Evolutionary conservation across 53 echinoderm and acorn worm genomes (phyloP).

Genomic region (Temnopleurus reevesii): DNA sequence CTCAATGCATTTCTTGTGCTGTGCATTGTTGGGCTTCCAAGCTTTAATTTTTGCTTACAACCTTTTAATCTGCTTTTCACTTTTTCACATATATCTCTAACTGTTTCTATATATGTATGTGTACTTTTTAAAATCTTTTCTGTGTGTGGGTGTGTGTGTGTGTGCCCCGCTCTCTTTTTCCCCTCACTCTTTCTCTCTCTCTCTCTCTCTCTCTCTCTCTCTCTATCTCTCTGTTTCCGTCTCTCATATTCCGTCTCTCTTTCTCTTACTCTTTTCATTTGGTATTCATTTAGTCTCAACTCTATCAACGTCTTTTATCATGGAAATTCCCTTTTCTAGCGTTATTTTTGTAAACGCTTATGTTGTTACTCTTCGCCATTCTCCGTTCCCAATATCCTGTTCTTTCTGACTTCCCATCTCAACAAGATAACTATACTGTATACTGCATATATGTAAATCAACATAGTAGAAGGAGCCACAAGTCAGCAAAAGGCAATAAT

Average conservation of each 20-base stretch:
- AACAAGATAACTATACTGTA: neutral
- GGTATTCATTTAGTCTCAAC: no score
- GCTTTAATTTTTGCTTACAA: neutral
- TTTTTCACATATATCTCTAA: no score
- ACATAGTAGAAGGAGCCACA: no score
- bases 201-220: neutral
- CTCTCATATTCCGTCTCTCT: neutral
- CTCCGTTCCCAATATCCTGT: neutral
- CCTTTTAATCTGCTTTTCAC: no score
- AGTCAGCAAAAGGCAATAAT: no score
- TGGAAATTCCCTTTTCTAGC: neutral
- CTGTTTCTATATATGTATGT: no score
- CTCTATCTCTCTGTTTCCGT: neutral
- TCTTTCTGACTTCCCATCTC: neutral
- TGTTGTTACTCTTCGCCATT: neutral
- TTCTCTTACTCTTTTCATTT: neutral
- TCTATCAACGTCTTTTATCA: neutral
- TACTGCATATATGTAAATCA: neutral
- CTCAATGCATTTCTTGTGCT: neutral
- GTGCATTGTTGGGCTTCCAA: neutral
- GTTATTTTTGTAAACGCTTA: neutral
- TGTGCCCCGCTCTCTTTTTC: neutral
- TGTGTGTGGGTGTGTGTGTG: no score
- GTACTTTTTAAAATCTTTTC: no score
- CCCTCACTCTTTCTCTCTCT: neutral